phyloP scores from a whole-genome alignment of 2,113 vertebrate genomes.

The Poeciliopsis turrubarensis region DNA sequence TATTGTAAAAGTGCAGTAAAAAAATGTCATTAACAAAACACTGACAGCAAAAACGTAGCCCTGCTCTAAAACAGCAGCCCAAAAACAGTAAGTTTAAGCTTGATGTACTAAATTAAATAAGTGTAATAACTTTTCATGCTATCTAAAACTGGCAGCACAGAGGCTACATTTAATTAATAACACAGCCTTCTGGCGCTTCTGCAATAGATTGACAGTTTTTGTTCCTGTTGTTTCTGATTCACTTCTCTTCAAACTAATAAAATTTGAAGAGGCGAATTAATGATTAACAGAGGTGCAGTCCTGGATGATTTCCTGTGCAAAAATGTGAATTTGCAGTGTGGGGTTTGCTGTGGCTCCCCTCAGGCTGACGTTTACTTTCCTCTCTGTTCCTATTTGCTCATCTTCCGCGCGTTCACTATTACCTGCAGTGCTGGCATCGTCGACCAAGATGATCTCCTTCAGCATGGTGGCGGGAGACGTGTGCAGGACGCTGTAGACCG shows the following conservation, averaged over 20 bases:
- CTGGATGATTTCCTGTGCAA: background rate
- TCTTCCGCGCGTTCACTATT: background rate
- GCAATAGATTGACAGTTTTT: background rate
- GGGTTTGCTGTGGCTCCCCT: background rate
- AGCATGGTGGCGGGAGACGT: constrained; percentile 87
- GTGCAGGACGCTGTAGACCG: constrained; percentile 93
- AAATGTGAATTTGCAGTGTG: background rate
- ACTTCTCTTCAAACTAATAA: background rate
- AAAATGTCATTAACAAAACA: background rate
- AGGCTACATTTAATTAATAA: background rate
- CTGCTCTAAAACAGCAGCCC: background rate
- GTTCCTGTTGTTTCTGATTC: background rate
- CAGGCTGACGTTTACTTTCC: background rate
- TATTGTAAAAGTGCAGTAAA: background rate
- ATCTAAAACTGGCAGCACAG: background rate
- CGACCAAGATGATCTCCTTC: constrained; percentile 91
- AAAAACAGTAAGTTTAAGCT: background rate
- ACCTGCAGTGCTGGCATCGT: constrained; percentile 94
- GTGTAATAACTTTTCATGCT: background rate
- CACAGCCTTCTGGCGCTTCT: background rate
- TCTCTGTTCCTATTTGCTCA: background rate
- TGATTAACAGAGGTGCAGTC: background rate
- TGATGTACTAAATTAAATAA: background rate
- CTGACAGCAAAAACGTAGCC: background rate
- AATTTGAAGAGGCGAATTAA: background rate